Percentiles rank a stretch among this genome's conserved stretches.
Conservation (phyloP, 2,113 vertebrate species). For the Phocoena phocoena region DNA sequence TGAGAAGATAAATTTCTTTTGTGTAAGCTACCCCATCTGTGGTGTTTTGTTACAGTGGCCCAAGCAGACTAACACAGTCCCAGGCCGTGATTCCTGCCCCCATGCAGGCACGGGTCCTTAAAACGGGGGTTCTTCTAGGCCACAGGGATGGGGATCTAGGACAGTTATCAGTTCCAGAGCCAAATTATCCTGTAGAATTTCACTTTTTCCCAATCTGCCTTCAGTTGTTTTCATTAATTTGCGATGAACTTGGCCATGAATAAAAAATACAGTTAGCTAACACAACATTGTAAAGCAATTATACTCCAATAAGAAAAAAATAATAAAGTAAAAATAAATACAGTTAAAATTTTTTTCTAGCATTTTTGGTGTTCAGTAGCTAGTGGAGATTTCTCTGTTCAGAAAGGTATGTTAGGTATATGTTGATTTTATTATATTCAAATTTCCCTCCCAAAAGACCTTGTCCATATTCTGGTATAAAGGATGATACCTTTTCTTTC, state of each 20-base stretch:
- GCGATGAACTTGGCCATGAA: not conserved
- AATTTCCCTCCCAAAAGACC: not conserved
- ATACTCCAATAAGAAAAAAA: no score
- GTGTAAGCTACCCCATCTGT: not conserved
- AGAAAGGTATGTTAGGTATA: not conserved
- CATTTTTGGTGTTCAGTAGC: not conserved
- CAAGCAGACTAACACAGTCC: not conserved
- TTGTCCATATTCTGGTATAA: not conserved
- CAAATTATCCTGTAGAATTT: not conserved
- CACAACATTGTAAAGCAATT: no score
- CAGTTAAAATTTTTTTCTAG: not conserved
- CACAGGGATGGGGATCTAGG: not conserved
- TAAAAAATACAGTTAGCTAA: not conserved
- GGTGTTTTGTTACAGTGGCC: not conserved
- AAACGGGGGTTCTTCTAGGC: not conserved
- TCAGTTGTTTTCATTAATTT: constrained; percentile 13
- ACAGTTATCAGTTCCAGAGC: not conserved
- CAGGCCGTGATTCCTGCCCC: not conserved
- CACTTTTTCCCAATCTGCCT: not conserved
- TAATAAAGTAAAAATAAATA: not conserved
- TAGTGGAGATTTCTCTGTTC: not conserved
- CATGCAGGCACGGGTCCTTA: not conserved
- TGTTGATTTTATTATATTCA: not conserved
- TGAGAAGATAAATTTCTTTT: not conserved
- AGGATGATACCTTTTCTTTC: not conserved